A percentile compares a stretch with the other conserved stretches of the same genome.
Evolutionary conservation across 2,888 invertebrate species (phyloP).

Genomic region (Macrostomum cliftonense): DNA sequence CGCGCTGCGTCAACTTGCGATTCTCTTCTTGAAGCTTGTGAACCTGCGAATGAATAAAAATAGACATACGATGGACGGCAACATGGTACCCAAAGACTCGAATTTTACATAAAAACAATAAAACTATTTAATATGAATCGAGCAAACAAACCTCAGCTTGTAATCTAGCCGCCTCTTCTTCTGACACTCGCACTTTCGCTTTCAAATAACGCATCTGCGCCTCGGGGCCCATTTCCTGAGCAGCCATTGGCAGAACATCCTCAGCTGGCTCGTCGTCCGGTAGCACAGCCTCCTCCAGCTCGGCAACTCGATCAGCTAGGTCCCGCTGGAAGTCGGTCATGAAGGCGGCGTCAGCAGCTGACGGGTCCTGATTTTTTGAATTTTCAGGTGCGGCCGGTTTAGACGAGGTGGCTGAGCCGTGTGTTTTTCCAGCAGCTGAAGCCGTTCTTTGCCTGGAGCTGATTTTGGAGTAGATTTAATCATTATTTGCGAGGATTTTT

Average conservation of each 20-base stretch:
- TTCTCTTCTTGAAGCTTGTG: slow-evolving; percentile 26
- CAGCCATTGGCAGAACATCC: background rate
- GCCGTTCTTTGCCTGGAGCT: slow-evolving; percentile 4
- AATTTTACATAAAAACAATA: background rate
- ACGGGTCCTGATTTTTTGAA: background rate
- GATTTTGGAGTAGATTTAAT: too few relatives aligned
- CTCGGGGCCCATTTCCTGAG: slow-evolving; percentile 16
- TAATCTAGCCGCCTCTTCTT: slow-evolving; percentile 32
- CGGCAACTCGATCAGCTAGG: slow-evolving; percentile 23
- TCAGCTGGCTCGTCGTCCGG: slow-evolving; percentile 19
- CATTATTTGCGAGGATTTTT: too few relatives aligned
- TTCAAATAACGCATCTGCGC: slow-evolving; percentile 35
- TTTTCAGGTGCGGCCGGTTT: too few relatives aligned
- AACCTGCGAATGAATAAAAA: background rate
- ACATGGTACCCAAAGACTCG: background rate
- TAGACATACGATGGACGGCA: too few relatives aligned
- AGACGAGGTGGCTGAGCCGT: background rate
- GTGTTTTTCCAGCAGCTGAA: background rate
- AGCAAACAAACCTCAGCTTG: slow-evolving; percentile 19
- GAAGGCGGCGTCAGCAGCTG: too few relatives aligned
- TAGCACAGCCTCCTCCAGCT: slow-evolving; percentile 24
- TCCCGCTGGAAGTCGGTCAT: background rate
- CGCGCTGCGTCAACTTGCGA: slow-evolving; percentile 19
- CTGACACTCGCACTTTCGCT: slow-evolving; percentile 35
- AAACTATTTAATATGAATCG: too few relatives aligned